These are phyloP conservation scores for Halisarca cf. caerulea DNA, from an alignment of 37 sponge, comb jelly and placozoan species.

Conservation along the genomic window DNA sequence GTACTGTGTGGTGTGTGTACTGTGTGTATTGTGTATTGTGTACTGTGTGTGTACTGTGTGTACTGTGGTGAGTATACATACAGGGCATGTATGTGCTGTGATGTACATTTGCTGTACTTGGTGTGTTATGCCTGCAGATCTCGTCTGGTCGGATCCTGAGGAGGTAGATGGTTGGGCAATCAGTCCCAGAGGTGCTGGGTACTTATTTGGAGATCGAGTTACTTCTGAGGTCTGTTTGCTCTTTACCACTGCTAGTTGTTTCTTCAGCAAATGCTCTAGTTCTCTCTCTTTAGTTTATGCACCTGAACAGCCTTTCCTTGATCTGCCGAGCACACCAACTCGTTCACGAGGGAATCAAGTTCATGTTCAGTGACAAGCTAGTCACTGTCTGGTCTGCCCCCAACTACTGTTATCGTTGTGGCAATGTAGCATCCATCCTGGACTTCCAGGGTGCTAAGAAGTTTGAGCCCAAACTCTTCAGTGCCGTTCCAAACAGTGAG, in stretches of 20 bases:
- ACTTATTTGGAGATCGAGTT: conserved; percentile 94
- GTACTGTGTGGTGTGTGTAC: no score
- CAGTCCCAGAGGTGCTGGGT: conserved; percentile 98
- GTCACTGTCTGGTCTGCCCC: conserved; percentile 99
- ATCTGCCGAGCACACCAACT: conserved; percentile 99
- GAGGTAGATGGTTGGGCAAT: conserved; percentile 98
- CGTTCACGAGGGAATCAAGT: conserved; percentile 98
- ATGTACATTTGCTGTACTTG: background rate
- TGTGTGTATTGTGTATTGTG: no score
- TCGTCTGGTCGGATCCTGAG: conserved; percentile 99
- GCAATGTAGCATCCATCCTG: conserved; percentile 96
- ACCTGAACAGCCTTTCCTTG: conserved; percentile 87
- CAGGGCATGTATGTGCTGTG: background rate
- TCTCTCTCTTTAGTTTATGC: conserved; percentile 79
- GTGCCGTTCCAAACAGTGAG: conserved; percentile 90
- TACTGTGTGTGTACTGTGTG: no score
- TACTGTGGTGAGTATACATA: background rate
- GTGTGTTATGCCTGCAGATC: conserved; percentile 46
- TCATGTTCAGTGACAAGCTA: conserved; percentile 95
- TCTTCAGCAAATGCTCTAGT: background rate
- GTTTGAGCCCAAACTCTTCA: conserved; percentile 85
- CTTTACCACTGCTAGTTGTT: background rate
- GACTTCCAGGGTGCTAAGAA: conserved; percentile 47
- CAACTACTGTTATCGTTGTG: conserved; percentile 99
- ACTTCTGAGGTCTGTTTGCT: conserved; percentile 78